A percentile compares a stretch with the other conserved stretches of the same genome.
Evolutionary conservation across 2,797 vertebrate genomes (phyloP).

Genomic region (Centropyge bicolor): DNA sequence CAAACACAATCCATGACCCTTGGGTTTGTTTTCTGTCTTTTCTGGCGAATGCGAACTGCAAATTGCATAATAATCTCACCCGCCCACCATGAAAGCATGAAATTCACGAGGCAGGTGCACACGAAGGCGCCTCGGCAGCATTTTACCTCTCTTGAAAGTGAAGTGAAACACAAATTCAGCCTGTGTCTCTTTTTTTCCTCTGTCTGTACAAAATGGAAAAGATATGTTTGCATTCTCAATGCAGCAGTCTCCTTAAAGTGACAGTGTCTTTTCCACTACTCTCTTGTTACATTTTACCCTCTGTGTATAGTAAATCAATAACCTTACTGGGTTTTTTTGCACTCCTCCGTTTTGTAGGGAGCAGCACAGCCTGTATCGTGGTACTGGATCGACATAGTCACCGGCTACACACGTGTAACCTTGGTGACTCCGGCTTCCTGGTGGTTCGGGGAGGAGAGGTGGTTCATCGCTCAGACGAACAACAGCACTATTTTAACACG

Average conservation of each 20-base stretch:
- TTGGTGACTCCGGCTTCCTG: slow-evolving; percentile 97
- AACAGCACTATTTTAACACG: slow-evolving; percentile 94
- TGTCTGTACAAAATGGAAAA: not conserved
- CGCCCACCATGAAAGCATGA: slow-evolving; percentile 3
- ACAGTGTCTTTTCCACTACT: not conserved
- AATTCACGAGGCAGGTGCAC: not conserved
- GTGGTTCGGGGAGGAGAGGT: slow-evolving; percentile 98
- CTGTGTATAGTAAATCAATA: not conserved
- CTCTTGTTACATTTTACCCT: not conserved
- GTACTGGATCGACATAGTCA: slow-evolving; percentile 95
- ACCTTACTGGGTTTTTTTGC: not conserved
- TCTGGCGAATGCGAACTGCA: not conserved
- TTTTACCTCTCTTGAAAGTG: slow-evolving; percentile 2
- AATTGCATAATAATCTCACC: slow-evolving; percentile 19
- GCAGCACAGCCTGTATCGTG: slow-evolving; percentile 98
- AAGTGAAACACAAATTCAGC: not conserved
- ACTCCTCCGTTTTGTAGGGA: slow-evolving; percentile 82
- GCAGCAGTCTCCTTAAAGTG: not conserved
- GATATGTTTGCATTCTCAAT: not conserved
- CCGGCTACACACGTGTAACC: slow-evolving; percentile 94
- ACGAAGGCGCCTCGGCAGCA: not conserved
- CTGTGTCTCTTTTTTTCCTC: not conserved
- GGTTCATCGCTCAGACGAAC: slow-evolving; percentile 97
- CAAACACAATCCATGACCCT: not conserved
- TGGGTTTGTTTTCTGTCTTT: not conserved